A percentile compares a stretch with the other conserved stretches of the same genome.
Evolutionary conservation across 2,888 invertebrate genomes (phyloP).

Genomic region (Lasioglossum oenotherae): DNA sequence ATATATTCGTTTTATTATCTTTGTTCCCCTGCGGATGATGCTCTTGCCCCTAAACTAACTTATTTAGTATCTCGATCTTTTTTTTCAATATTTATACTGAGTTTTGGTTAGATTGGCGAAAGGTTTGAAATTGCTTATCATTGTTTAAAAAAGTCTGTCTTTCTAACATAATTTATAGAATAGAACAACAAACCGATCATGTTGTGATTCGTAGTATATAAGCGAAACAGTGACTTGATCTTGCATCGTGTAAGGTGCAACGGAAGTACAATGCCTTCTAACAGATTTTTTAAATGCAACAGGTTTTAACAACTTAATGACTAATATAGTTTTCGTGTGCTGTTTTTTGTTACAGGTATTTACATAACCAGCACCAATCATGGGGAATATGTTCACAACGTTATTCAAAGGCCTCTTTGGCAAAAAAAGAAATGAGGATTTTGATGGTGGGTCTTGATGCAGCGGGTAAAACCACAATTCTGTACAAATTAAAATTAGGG

Average conservation of each 20-base stretch:
- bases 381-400: slow-evolving; percentile 99
- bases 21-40: slow-evolving; percentile 16
- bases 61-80: not conserved
- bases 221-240: not conserved
- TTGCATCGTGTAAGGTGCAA: not conserved
- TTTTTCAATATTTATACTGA: not conserved
- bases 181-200: not conserved
- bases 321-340: not conserved
- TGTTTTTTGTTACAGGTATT: slow-evolving; percentile 84
- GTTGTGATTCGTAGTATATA: not conserved
- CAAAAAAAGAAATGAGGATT: slow-evolving; percentile 99
- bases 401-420: slow-evolving; percentile 99
- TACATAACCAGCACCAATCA: slow-evolving; percentile 87
- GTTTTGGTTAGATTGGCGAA: not conserved
- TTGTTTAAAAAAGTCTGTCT: not conserved
- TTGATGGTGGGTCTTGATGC: slow-evolving; percentile 99
- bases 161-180: not conserved
- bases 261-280: not conserved
- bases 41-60: slow-evolving; percentile 34
- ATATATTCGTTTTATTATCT: not conserved
- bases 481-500: slow-evolving; percentile 99
- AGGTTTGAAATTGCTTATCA: not conserved
- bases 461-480: slow-evolving; percentile 99
- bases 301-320: not conserved
- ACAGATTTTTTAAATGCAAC: not conserved